Conservation (phyloP, 2,888 invertebrate species). For the Macrostomum cliftonense region DNA sequence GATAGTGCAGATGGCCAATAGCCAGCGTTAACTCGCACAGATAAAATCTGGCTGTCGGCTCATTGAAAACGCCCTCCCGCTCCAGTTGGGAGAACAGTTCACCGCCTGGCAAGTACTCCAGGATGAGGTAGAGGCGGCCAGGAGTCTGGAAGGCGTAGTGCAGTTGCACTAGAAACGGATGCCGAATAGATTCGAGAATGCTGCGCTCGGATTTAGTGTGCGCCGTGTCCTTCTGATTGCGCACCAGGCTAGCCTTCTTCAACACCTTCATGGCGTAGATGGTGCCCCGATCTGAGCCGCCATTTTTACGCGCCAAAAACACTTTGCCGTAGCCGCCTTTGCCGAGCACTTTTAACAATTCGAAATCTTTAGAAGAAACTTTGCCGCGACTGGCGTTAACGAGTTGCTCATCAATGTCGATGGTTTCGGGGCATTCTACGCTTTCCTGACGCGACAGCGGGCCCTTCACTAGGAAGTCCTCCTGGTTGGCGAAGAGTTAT, state of each 20-base stretch:
- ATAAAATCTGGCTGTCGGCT: constrained; percentile 79
- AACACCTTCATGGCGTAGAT: constrained; percentile 98
- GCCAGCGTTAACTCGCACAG: constrained; percentile 89
- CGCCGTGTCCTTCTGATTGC: constrained; percentile 97
- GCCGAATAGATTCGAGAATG: constrained; percentile 39
- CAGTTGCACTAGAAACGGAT: constrained; percentile 95
- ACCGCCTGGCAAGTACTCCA: constrained; percentile 95
- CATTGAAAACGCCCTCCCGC: constrained; percentile 90
- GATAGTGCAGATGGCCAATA: constrained; percentile 74
- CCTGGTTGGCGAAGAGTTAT: too few species aligned
- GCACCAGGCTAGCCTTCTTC: constrained; percentile 70
- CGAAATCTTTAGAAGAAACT: constrained; percentile 54
- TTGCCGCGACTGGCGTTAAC: constrained; percentile 10
- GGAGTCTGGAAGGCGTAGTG: constrained; percentile 99
- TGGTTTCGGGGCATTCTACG: too few species aligned
- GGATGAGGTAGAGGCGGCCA: constrained; percentile 89
- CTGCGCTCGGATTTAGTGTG: constrained; percentile 90
- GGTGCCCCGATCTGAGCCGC: constrained; percentile 69
- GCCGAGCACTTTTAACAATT: constrained; percentile 72
- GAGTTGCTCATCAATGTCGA: constrained; percentile 7
- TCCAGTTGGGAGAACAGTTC: constrained; percentile 98
- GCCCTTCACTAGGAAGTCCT: too few species aligned
- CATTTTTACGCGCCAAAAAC: constrained; percentile 23
- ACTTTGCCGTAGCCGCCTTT: constrained; percentile 89
- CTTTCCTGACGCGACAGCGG: too few species aligned